These are phyloP conservation scores for Microtus ochrogaster DNA, from an alignment of 2,113 vertebrate genomes.

Conservation along the genomic window DNA sequence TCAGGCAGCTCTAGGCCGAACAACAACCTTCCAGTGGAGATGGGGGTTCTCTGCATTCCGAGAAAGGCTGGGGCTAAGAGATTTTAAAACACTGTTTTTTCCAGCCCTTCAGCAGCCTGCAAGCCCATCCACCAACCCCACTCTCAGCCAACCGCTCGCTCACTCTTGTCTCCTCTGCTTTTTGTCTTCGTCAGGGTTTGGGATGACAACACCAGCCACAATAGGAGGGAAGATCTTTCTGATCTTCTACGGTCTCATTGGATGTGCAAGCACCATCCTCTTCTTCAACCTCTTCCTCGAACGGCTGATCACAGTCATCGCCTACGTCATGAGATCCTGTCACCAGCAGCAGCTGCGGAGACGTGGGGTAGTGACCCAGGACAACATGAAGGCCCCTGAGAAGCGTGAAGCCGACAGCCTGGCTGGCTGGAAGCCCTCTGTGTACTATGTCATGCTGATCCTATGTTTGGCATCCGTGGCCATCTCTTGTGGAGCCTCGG, in stretches of 20 bases:
- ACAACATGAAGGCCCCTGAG: constrained; percentile 67
- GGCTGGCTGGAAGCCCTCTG: constrained; percentile 96
- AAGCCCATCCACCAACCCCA: not conserved
- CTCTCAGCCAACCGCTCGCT: not conserved
- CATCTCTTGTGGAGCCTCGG: constrained; percentile 96
- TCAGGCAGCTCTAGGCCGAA: not conserved
- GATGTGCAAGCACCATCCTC: constrained; percentile 96
- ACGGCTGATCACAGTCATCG: constrained; percentile 95
- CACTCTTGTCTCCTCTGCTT: constrained; percentile 74
- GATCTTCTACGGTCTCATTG: constrained; percentile 96
- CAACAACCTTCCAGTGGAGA: not conserved
- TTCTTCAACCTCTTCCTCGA: constrained; percentile 99
- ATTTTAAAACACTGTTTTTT: not conserved
- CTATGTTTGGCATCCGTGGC: constrained; percentile 92
- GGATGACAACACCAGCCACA: constrained; percentile 97
- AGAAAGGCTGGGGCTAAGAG: not conserved
- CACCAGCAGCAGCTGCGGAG: constrained; percentile 89
- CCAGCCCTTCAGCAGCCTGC: not conserved
- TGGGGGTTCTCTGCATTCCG: not conserved
- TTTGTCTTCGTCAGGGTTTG: constrained; percentile 92
- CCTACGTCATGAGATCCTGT: constrained; percentile 92
- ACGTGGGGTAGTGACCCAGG: constrained; percentile 87
- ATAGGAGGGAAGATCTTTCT: constrained; percentile 95
- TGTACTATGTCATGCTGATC: constrained; percentile 97
- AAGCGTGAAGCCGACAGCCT: constrained; percentile 82